Evolutionary conservation across 2,113 vertebrate species (phyloP).

Genomic region (Tetrao urogallus): DNA sequence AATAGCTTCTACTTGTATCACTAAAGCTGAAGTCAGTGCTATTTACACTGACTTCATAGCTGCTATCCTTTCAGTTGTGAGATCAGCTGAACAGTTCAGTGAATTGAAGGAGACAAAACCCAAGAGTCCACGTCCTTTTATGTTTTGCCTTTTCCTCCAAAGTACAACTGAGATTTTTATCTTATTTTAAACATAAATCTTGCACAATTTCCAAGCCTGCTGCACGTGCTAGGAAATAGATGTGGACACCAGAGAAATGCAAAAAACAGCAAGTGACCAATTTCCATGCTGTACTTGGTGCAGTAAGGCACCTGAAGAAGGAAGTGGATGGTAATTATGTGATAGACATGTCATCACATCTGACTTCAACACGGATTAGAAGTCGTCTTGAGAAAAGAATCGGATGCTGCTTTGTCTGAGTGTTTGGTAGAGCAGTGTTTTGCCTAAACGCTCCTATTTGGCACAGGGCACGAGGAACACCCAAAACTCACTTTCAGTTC

Average conservation of each 20-base stretch:
- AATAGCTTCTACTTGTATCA: background rate
- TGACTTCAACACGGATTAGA: background rate
- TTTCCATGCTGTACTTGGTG: background rate
- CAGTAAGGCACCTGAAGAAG: background rate
- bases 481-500: background rate
- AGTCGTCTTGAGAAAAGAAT: background rate
- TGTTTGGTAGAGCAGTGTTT: background rate
- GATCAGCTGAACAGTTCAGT: background rate
- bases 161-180: background rate
- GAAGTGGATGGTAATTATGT: background rate
- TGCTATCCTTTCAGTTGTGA: background rate
- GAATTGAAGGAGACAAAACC: background rate
- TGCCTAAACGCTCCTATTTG: background rate
- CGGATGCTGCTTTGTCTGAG: background rate
- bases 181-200: background rate
- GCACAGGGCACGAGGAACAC: background rate
- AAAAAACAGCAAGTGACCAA: slow-evolving; percentile 17
- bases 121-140: background rate
- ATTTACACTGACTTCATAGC: background rate
- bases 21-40: background rate
- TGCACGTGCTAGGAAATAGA: slow-evolving; percentile 26
- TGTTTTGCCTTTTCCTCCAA: background rate
- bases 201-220: slow-evolving; percentile 30
- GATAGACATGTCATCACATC: background rate
- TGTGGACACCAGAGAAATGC: background rate